Conservation (phyloP, 2,113 vertebrate genomes). For the Nycticorax nycticorax region DNA sequence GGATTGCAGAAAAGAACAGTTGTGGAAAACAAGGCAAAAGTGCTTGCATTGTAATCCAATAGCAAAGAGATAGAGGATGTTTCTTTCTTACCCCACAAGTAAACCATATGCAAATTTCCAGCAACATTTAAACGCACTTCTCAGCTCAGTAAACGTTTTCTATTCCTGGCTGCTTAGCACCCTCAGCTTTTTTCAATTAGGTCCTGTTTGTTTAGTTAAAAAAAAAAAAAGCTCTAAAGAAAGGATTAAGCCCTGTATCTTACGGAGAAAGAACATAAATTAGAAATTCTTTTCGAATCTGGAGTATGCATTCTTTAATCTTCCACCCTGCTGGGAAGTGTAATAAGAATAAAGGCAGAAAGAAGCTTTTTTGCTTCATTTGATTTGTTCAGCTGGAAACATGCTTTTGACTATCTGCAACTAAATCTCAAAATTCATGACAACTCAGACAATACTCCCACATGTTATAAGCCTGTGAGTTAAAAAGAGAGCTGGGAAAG, state of each 20-base stretch:
- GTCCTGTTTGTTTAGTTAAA: slow-evolving; percentile 63
- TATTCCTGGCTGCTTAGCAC: slow-evolving; percentile 69
- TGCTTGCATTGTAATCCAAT: slow-evolving; percentile 56
- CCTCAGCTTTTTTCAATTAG: slow-evolving; percentile 77
- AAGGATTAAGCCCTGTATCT: slow-evolving; percentile 75
- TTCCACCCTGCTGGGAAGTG: slow-evolving; percentile 52
- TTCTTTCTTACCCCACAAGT: slow-evolving; percentile 59
- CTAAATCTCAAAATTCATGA: slow-evolving; percentile 62
- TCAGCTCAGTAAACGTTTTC: slow-evolving; percentile 70
- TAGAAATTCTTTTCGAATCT: slow-evolving; percentile 70
- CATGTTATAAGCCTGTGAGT: slow-evolving; percentile 9
- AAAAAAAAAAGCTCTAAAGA: slow-evolving; percentile 44
- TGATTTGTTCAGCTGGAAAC: slow-evolving; percentile 65
- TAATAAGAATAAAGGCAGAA: slow-evolving; percentile 56
- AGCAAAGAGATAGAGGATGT: slow-evolving; percentile 68
- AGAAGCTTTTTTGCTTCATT: slow-evolving; percentile 52
- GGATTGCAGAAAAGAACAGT: slow-evolving; percentile 60
- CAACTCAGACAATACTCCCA: slow-evolving; percentile 47
- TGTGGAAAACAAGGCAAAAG: slow-evolving; percentile 67
- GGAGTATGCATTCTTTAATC: slow-evolving; percentile 64
- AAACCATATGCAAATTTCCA: slow-evolving; percentile 74
- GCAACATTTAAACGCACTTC: slow-evolving; percentile 65
- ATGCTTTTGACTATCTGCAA: slow-evolving; percentile 58
- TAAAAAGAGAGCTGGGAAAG: slow-evolving; percentile 19
- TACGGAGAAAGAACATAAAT: slow-evolving; percentile 70